These are phyloP conservation scores for Gymnocephalus cernua DNA, from an alignment of 2,113 vertebrate species.

Conservation along the genomic window DNA sequence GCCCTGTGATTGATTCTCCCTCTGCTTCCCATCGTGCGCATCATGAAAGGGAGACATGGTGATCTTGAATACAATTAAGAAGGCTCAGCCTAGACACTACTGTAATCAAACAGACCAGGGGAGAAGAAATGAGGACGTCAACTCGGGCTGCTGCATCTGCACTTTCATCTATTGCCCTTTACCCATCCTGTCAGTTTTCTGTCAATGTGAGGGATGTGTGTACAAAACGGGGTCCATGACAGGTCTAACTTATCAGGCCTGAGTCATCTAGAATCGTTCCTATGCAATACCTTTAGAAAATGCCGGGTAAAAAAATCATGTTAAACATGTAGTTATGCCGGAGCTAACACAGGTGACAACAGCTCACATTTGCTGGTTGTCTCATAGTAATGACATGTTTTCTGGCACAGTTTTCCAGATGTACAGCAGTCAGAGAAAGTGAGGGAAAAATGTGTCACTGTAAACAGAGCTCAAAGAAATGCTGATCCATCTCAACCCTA, in stretches of 20 bases:
- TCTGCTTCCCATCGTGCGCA: conserved; percentile 51
- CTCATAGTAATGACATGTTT: background rate
- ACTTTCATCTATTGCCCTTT: conserved; percentile 74
- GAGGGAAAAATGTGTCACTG: background rate
- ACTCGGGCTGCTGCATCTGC: conserved; percentile 69
- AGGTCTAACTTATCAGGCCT: conserved; percentile 47
- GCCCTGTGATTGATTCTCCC: conserved; percentile 67
- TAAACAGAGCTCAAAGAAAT: background rate
- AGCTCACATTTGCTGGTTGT: background rate
- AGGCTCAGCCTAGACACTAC: conserved; percentile 65
- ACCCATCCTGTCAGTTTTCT: conserved; percentile 57
- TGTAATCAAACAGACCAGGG: conserved; percentile 72
- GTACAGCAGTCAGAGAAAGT: background rate
- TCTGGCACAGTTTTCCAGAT: background rate
- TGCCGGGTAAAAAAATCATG: background rate
- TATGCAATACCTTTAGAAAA: conserved; percentile 1
- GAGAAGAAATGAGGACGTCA: conserved; percentile 71
- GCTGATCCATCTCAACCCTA: background rate
- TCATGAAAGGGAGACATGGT: conserved; percentile 72
- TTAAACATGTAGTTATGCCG: too few species aligned
- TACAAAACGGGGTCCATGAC: conserved; percentile 44
- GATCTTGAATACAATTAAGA: conserved; percentile 75
- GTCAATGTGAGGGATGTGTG: conserved; percentile 51
- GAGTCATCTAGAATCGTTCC: conserved; percentile 21
- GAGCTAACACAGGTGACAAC: too few species aligned